Evolutionary conservation across 2,113 vertebrate species (phyloP), one percentile per base, ranked within the genome.

Genomic region (cat (Felis catus)): DNA sequence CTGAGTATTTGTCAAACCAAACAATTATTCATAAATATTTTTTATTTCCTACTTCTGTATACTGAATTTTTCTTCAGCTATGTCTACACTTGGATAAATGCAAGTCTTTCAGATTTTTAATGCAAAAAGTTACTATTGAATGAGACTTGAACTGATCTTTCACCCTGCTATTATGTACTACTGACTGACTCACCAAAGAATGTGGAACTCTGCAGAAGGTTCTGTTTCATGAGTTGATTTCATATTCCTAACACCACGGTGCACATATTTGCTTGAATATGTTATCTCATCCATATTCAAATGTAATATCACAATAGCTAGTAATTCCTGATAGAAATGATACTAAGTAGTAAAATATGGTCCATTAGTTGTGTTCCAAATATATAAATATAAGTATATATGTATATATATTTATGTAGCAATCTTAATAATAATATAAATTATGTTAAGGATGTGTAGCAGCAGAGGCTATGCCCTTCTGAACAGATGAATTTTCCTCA

Each of bases 361-460:
- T 97, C 98, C 98, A 98, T 98, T 98, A 98, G 97, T 93, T 98
- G 89, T 97, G 97, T 98, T 98, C 98, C 97, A 96, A 97, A 92
- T 96, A 89, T 86, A 94, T 58, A 89, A 83, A 53, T 81, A 94
- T 31, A 91, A 68, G 29, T 11, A 82, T 58, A 61, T 41, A 19
- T 36, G 36, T 65, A 55, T 61, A 11, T 65, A 98, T 98, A 98
- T 98, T 98, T 98, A 98, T 96, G 92, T 96, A 97, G 97, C 97
- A 94, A 98, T 98, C 98, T 98, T 98, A 98, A 98, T 97, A 98
- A 98, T 98, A 98, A 98, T 98, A 98, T 98, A 98, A 98, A 99
- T 99, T 97, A 98, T 96, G 97, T 97, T 98, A 98, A 98, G 92
- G 98, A 97, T 96, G 74, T 98, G 91, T 97, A 98, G 92, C 97